These are phyloP conservation scores for Calycopis cecrops DNA, from an alignment of 1,140 invertebrate genomes.

Conservation along the genomic window DNA sequence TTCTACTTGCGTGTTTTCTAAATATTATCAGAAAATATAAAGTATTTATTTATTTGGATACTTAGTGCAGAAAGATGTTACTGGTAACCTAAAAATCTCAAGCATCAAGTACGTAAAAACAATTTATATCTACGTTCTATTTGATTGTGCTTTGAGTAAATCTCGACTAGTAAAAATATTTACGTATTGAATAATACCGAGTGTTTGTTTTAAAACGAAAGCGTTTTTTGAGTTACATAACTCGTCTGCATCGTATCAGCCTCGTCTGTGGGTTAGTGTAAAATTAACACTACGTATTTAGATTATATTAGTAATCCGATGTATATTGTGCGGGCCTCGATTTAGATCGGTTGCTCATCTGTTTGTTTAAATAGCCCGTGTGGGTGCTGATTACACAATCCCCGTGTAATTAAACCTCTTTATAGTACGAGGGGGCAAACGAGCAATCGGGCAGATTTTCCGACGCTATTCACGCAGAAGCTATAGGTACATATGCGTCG, in stretches of 20 bases:
- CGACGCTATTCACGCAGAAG: too few species aligned
- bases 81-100: too few species aligned
- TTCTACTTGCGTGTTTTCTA: too few species aligned
- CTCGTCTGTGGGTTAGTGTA: constrained; percentile 20
- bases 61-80: too few species aligned
- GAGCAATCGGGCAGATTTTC: background rate
- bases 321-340: constrained; percentile 17
- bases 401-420: background rate
- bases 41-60: too few species aligned
- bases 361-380: constrained; percentile 21
- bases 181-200: background rate
- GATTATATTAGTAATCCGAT: constrained; percentile 30
- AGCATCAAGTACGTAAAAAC: too few species aligned
- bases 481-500: too few species aligned
- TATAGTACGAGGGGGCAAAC: too few species aligned
- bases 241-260: constrained; percentile 42
- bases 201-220: constrained; percentile 4
- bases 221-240: constrained; percentile 17
- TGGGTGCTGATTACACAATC: constrained; percentile 33
- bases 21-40: too few species aligned
- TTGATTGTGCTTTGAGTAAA: too few species aligned
- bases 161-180: constrained; percentile 2
- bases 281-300: constrained; percentile 28
- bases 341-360: constrained; percentile 26
- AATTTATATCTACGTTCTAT: too few species aligned